Evolutionary conservation across 1,140 invertebrate genomes (phyloP).

Genomic region (Mycetomoellerius zeteki): DNA sequence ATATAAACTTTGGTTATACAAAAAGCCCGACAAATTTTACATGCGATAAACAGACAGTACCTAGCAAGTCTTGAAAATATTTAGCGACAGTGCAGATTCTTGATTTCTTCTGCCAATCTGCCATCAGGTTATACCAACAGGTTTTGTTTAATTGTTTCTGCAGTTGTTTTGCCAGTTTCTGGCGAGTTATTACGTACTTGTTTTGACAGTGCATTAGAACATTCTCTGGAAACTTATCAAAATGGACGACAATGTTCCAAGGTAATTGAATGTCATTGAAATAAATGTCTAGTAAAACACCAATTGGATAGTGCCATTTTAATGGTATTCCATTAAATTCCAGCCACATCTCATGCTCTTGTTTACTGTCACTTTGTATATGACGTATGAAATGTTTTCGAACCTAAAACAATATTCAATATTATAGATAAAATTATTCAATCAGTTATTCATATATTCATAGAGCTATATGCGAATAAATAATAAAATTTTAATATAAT

Average conservation of each 20-base stretch:
- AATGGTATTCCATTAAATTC: constrained; percentile 97
- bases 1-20: too few species aligned
- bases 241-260: constrained; percentile 98
- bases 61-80: too few species aligned
- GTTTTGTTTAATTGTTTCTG: too few species aligned
- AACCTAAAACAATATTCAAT: constrained; percentile 88
- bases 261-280: constrained; percentile 92
- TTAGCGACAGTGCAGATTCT: too few species aligned
- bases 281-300: constrained; percentile 96
- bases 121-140: too few species aligned
- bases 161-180: too few species aligned
- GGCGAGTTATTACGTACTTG: constrained; percentile 88
- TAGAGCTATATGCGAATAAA: neutral
- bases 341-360: constrained; percentile 97
- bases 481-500: constrained; percentile 12
- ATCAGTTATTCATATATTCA: neutral
- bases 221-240: constrained; percentile 95
- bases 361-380: constrained; percentile 93
- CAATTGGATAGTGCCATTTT: constrained; percentile 99
- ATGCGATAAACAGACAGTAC: too few species aligned
- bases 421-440: neutral
- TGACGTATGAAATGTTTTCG: constrained; percentile 96
- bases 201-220: constrained; percentile 92
- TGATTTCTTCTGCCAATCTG: too few species aligned
- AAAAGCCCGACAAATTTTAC: too few species aligned